Evolutionary conservation across 2,888 invertebrate species (phyloP).

Genomic region (Arrhopalites spinosus): DNA sequence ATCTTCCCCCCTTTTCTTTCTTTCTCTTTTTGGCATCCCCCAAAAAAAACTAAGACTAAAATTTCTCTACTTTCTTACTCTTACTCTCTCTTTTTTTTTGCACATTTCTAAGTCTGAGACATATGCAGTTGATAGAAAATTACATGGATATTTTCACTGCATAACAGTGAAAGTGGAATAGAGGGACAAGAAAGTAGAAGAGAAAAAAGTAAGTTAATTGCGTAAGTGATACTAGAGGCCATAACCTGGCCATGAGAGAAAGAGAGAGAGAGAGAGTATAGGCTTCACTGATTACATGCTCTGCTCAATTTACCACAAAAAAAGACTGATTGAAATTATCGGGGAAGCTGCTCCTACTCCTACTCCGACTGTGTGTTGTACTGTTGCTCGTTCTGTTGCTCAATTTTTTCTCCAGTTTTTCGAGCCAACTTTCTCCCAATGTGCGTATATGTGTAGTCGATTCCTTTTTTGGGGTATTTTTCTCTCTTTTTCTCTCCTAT

Average conservation of each 20-base stretch:
- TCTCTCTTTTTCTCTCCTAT: no score
- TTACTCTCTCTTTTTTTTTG: not conserved
- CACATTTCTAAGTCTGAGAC: not conserved
- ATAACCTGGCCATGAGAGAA: not conserved
- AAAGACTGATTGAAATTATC: slow-evolving; percentile 2
- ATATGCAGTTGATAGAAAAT: no score
- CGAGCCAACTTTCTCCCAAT: no score
- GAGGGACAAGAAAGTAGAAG: not conserved
- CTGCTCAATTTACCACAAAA: no score
- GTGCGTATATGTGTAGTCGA: no score
- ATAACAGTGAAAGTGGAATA: not conserved
- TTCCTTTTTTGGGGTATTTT: no score
- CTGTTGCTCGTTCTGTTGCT: no score
- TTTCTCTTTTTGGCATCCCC: slow-evolving; percentile 9
- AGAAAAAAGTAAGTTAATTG: not conserved
- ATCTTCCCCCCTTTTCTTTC: not conserved
- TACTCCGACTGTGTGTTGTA: no score
- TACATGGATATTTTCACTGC: no score
- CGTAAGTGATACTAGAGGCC: not conserved
- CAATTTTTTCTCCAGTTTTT: no score
- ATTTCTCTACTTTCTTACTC: not conserved
- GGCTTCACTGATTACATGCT: no score
- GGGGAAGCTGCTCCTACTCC: no score
- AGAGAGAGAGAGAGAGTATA: not conserved
- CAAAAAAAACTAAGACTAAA: not conserved